phyloP scores from a whole-genome alignment of 64 coral and sea anemone species.

The Platygyra sinensis region DNA sequence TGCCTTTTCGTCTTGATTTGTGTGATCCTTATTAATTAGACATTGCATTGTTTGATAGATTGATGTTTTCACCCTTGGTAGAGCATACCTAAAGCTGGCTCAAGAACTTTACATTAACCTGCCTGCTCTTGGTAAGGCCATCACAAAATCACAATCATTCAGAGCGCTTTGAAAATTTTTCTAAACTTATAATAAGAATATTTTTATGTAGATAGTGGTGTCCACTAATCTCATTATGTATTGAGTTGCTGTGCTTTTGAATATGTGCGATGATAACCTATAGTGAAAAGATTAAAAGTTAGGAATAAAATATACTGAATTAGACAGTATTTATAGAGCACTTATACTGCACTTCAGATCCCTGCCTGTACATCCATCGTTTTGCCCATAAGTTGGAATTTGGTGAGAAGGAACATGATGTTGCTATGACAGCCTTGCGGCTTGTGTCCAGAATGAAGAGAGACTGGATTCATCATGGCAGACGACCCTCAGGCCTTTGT shows the following conservation, averaged over 20 bases:
- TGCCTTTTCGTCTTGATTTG: too few relatives aligned
- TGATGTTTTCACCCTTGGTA: conserved; percentile 93
- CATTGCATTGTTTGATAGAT: conserved; percentile 40
- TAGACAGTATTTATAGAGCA: background rate
- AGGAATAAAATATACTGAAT: background rate
- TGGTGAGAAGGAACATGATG: conserved; percentile 95
- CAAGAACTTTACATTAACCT: conserved; percentile 97
- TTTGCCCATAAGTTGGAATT: conserved; percentile 97
- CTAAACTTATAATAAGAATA: too few relatives aligned
- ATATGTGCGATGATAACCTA: too few relatives aligned
- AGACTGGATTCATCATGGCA: conserved; percentile 99
- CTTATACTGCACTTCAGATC: conserved; percentile 53
- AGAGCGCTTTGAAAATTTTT: background rate
- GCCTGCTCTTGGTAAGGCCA: conserved; percentile 85
- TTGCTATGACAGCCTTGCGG: conserved; percentile 94
- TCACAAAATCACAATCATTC: background rate
- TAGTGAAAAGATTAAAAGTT: background rate
- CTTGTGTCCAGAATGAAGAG: conserved; percentile 93
- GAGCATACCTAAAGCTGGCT: conserved; percentile 91
- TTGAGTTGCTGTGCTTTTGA: too few relatives aligned
- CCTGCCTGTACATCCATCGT: conserved; percentile 97
- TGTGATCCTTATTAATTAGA: background rate
- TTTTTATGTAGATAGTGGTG: too few relatives aligned
- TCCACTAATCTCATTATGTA: too few relatives aligned
- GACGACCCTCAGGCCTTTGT: conserved; percentile 95